phyloP scores from a whole-genome alignment of 2,888 invertebrate species.

The Cyrtodaria siliqua region DNA sequence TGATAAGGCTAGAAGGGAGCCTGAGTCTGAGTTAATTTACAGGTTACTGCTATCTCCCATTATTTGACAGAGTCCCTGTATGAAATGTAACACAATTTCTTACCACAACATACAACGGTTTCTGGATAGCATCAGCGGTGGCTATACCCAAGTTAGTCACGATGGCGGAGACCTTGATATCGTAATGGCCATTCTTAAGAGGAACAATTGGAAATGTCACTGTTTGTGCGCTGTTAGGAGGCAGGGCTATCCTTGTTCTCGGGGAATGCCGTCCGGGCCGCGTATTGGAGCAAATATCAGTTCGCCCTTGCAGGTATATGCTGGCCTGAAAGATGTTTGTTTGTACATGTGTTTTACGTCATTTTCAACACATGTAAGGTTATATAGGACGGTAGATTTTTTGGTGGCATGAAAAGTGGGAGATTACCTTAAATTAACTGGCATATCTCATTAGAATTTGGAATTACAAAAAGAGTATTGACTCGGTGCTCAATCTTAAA shows the following conservation, averaged over 20 bases:
- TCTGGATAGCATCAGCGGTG: conserved; percentile 20
- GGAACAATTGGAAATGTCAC: conserved; percentile 35
- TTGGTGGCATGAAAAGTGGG: too few species aligned
- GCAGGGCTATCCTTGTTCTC: neutral
- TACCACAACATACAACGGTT: conserved; percentile 39
- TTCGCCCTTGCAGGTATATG: conserved; percentile 14
- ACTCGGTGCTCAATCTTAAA: too few species aligned
- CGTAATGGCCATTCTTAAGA: conserved; percentile 10
- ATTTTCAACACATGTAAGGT: too few species aligned
- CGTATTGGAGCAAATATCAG: conserved; percentile 10
- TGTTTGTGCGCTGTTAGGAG: conserved; percentile 23
- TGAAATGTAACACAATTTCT: too few species aligned
- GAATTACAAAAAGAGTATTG: too few species aligned
- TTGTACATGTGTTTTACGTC: too few species aligned
- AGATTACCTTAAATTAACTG: too few species aligned
- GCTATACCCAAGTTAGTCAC: conserved; percentile 4
- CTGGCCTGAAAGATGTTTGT: conserved; percentile 27
- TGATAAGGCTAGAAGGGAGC: too few species aligned
- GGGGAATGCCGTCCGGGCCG: conserved; percentile 10
- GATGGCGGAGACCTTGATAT: conserved; percentile 27
- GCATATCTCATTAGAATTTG: too few species aligned
- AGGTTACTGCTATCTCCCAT: too few species aligned
- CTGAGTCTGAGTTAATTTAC: too few species aligned
- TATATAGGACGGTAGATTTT: neutral
- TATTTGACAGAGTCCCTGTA: too few species aligned